Evolutionary conservation across 2,888 invertebrate species (phyloP).

Genomic region (Plusia festucae): DNA sequence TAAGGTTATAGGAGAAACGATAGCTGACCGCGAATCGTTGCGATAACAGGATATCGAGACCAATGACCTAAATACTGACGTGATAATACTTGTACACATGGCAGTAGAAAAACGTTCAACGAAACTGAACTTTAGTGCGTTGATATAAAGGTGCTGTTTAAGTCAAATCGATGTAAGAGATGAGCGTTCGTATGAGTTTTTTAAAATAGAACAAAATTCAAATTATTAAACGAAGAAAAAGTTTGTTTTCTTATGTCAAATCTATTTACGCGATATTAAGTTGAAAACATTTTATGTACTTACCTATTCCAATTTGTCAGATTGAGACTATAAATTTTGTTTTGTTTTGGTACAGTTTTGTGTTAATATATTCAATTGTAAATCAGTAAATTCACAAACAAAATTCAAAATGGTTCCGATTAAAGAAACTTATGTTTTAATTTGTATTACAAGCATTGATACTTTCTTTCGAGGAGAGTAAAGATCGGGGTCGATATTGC

Average conservation of each 20-base stretch:
- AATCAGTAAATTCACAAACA: neutral
- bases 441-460: conserved; percentile 7
- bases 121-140: neutral
- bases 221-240: neutral
- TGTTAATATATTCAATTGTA: no score
- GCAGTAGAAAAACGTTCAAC: neutral
- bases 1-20: conserved; percentile 44
- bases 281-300: no score
- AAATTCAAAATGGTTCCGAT: neutral
- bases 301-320: neutral
- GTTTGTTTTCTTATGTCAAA: neutral
- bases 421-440: neutral
- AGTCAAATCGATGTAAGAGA: neutral
- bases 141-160: neutral
- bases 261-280: no score
- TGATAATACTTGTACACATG: neutral
- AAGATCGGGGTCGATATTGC: conserved; percentile 3
- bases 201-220: neutral
- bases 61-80: conserved; percentile 46
- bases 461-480: neutral
- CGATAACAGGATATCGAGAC: conserved; percentile 54
- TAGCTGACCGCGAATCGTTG: conserved; percentile 46
- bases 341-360: neutral
- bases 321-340: neutral
- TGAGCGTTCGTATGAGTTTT: no score